These are phyloP conservation scores for Megamerina dolium DNA, from an alignment of 2,888 invertebrate species.

Conservation along the genomic window DNA sequence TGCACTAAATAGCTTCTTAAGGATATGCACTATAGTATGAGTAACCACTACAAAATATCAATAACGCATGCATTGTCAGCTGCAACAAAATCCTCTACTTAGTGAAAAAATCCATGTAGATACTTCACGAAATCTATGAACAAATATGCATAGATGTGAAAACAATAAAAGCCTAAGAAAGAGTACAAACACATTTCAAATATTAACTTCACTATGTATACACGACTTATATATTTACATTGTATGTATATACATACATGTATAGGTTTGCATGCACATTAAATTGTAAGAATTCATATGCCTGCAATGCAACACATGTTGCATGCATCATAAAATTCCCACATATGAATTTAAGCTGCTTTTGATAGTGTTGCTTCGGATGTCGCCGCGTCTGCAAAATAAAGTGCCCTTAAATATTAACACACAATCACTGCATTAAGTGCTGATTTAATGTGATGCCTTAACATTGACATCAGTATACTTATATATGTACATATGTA, in stretches of 20 bases:
- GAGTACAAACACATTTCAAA: not conserved
- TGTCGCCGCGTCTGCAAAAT: conserved; percentile 6
- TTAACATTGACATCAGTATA: not conserved
- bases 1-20: too few relatives aligned
- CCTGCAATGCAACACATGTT: conserved; percentile 13
- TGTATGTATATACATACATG: not conserved
- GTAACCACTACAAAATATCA: too few relatives aligned
- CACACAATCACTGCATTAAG: conserved; percentile 2
- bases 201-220: too few relatives aligned
- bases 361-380: too few relatives aligned
- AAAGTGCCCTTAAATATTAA: conserved; percentile 19
- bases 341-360: not conserved
- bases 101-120: too few relatives aligned
- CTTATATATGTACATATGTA: not conserved
- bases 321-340: conserved; percentile 10
- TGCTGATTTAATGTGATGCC: not conserved
- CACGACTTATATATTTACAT: too few relatives aligned
- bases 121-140: too few relatives aligned
- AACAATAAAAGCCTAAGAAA: not conserved
- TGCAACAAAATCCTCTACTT: too few relatives aligned
- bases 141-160: too few relatives aligned
- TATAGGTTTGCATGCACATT: not conserved
- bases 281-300: too few relatives aligned
- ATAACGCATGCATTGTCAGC: too few relatives aligned
- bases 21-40: too few relatives aligned